Base-by-base conservation (phyloP, 1,140 invertebrate genomes). In the Pseudomyrmex concolor region DNA sequence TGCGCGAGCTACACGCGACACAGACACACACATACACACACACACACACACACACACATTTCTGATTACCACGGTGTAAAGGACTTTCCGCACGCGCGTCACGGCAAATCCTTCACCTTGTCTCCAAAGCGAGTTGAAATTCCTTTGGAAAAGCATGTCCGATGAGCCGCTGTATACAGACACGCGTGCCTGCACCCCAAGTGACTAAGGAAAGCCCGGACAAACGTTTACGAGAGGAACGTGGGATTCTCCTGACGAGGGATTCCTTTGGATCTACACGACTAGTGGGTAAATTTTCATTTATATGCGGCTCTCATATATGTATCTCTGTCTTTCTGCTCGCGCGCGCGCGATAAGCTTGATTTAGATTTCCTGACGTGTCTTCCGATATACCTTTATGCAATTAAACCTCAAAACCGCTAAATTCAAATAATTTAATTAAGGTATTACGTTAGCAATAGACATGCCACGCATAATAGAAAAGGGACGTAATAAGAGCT, bases 201-300 rank as follows among this genome's bases (percentile, higher is more conserved):
- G 43, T 22, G n/a, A 80, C 68, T 70, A 67, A 22, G 7, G 43
- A 50, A n/a, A 50, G 19, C 5, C 45, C 64, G 15, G n/a, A 54
- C n/a, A 76, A 78, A 78, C 63, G 51, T 67, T 67, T 67, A 59
- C 63, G 54, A 59, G 1, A 62, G 19, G 45, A 80, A 54, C 50
- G 22, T 22, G 9, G 13, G 19, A 70, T 59, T n/a, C 48, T 34
- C 9, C 34, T 45, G 19, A 50, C 43, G 19, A 80, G 22, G 22
- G 43, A 25, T 70, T 80, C 3, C 22, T 59, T 80, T 43, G 34
- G 70, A 59, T 10, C 25, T 15, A 43, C 19, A 10, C 12, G 25
- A 9, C 48, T n/a, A 5, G 1, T 67, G 4, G 15, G 9, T 78
- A 71, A 80, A 80, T 15, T 48, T 60, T 60, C 45, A 80, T 80